Percentiles rank a stretch among this genome's conserved stretches.
Conservation (phyloP, 2,888 invertebrate genomes). For the Mallateleia sp. region DNA sequence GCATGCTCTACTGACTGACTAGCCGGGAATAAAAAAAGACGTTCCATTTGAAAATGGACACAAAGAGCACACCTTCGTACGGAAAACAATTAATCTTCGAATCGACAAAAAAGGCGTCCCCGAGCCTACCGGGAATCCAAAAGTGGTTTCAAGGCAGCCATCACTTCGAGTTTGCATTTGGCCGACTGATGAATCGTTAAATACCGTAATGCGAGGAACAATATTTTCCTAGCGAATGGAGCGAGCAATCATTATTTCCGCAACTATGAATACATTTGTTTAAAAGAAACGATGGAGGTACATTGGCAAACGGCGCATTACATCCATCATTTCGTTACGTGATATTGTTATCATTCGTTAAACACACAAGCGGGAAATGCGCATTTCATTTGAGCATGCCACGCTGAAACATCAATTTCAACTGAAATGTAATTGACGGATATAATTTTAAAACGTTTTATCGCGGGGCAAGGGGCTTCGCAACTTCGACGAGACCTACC, state of each 20-base stretch:
- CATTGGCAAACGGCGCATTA: constrained; percentile 16
- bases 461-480: neutral
- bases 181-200: no score
- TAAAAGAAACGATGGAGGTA: constrained; percentile 47
- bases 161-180: no score
- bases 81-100: no score
- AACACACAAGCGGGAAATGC: constrained; percentile 19
- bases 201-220: neutral
- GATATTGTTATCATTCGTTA: constrained; percentile 41
- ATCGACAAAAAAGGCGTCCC: no score
- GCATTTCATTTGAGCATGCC: constrained; percentile 1
- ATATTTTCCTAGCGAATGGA: neutral
- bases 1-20: no score
- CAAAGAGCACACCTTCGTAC: no score
- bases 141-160: no score
- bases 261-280: constrained; percentile 41
- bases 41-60: no score
- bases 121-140: no score
- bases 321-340: constrained; percentile 32
- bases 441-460: constrained; percentile 39
- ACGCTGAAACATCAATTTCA: constrained; percentile 29
- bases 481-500: neutral
- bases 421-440: constrained; percentile 30
- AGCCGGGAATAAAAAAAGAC: no score
- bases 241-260: constrained; percentile 26